Percentiles rank a stretch among this genome's conserved stretches.
Conservation (phyloP, 2,113 vertebrate species). For the Uria lomvia region DNA sequence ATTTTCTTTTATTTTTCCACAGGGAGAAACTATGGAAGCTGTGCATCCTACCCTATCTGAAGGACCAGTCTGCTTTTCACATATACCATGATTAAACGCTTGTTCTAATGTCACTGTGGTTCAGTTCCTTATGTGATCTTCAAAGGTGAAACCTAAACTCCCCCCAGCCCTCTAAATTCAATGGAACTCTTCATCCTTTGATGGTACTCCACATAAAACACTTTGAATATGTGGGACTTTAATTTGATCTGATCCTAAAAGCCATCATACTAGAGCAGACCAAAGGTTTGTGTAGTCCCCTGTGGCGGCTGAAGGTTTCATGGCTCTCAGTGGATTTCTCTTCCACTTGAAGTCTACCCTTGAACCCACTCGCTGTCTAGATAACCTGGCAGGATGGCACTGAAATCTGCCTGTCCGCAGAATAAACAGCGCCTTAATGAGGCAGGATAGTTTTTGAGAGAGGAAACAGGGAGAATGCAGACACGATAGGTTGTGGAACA, state of each 20-base stretch:
- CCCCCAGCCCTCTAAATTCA: neutral
- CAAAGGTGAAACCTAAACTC: constrained; percentile 13
- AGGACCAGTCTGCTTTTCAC: neutral
- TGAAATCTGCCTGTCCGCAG: neutral
- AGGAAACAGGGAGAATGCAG: neutral
- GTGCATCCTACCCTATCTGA: neutral
- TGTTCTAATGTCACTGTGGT: neutral
- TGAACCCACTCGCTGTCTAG: neutral
- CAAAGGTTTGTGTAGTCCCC: neutral
- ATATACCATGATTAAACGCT: neutral
- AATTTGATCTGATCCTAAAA: constrained; percentile 24
- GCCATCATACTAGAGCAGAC: neutral
- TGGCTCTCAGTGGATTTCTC: neutral
- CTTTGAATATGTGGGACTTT: neutral
- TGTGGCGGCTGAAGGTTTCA: fast-evolving
- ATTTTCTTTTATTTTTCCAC: neutral
- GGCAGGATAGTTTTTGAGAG: neutral
- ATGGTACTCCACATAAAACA: neutral
- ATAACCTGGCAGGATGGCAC: neutral
- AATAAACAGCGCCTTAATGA: neutral
- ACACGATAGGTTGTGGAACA: fast-evolving
- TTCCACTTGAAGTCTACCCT: neutral
- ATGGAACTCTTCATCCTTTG: neutral
- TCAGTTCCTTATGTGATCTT: neutral
- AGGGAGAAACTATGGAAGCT: neutral